These are phyloP conservation scores for Salticus scenicus DNA, from an alignment of 2,888 invertebrate genomes.

Conservation along the genomic window DNA sequence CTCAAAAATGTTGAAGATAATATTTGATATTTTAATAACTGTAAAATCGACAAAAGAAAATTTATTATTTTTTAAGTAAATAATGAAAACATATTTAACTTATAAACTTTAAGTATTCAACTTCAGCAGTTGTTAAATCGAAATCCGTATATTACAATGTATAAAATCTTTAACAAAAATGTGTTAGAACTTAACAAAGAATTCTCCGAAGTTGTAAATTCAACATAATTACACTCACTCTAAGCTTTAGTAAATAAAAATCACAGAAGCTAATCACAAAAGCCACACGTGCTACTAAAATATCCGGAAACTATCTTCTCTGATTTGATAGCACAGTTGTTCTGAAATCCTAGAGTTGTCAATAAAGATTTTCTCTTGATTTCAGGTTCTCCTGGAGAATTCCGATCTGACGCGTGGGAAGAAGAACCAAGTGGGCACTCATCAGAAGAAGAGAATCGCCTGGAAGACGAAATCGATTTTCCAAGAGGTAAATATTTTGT, in stretches of 20 bases:
- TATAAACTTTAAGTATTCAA: too few species aligned
- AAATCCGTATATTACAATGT: too few species aligned
- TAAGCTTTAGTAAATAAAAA: background rate
- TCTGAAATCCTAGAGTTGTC: background rate
- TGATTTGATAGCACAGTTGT: background rate
- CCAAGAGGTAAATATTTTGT: constrained; percentile 39
- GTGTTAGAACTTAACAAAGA: too few species aligned
- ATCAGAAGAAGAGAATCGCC: constrained; percentile 33
- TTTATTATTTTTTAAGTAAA: too few species aligned
- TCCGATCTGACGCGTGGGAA: constrained; percentile 42
- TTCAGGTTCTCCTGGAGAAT: constrained; percentile 44
- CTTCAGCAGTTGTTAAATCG: too few species aligned
- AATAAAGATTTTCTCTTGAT: constrained; percentile 4
- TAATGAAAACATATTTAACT: too few species aligned
- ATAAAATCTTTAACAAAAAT: too few species aligned
- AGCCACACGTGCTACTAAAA: background rate
- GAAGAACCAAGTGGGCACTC: constrained; percentile 23
- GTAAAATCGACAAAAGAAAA: too few species aligned
- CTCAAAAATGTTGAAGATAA: too few species aligned
- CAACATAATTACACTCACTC: too few species aligned
- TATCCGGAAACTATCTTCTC: background rate
- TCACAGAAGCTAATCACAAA: background rate
- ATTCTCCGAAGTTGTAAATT: too few species aligned
- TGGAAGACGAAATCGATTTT: constrained; percentile 30
- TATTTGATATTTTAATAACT: too few species aligned